These are phyloP conservation scores for Cyprinodon diabolis DNA, from an alignment of 2,797 vertebrate species.

Conservation along the genomic window DNA sequence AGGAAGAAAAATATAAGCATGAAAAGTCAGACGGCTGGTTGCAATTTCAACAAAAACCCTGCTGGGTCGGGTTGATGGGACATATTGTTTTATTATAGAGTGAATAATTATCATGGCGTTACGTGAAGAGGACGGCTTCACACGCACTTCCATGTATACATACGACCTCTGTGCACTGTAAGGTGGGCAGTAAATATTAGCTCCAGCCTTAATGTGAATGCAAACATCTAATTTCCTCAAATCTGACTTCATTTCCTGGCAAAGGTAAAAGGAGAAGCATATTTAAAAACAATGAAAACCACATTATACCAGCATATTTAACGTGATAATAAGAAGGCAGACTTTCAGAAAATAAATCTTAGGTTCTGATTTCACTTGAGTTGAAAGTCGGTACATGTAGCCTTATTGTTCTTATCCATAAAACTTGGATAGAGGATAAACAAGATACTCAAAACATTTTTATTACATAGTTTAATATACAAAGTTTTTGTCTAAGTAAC, in stretches of 20 bases:
- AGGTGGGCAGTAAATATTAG: constrained; percentile 59
- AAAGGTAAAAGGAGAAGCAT: constrained; percentile 11
- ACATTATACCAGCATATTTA: neutral
- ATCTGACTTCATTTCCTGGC: constrained; percentile 57
- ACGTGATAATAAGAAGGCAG: constrained; percentile 9
- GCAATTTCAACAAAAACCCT: constrained; percentile 53
- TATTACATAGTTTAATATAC: neutral
- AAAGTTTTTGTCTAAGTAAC: too few relatives aligned
- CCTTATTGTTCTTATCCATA: neutral
- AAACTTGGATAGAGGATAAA: neutral
- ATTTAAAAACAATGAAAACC: neutral
- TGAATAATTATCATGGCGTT: constrained; percentile 53
- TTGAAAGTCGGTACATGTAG: neutral
- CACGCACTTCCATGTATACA: constrained; percentile 15
- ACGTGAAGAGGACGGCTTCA: constrained; percentile 9
- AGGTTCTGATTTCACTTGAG: neutral
- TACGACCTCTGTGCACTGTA: constrained; percentile 21
- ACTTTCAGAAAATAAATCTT: constrained; percentile 2
- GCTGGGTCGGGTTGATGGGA: constrained; percentile 38
- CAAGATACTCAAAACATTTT: neutral
- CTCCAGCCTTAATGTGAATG: constrained; percentile 44
- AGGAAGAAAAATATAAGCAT: constrained; percentile 60
- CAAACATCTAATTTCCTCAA: constrained; percentile 66
- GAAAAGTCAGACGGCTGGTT: constrained; percentile 59
- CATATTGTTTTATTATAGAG: constrained; percentile 26